Conservation (phyloP, 2,888 invertebrate species). For the Eristalinus aeneus region DNA sequence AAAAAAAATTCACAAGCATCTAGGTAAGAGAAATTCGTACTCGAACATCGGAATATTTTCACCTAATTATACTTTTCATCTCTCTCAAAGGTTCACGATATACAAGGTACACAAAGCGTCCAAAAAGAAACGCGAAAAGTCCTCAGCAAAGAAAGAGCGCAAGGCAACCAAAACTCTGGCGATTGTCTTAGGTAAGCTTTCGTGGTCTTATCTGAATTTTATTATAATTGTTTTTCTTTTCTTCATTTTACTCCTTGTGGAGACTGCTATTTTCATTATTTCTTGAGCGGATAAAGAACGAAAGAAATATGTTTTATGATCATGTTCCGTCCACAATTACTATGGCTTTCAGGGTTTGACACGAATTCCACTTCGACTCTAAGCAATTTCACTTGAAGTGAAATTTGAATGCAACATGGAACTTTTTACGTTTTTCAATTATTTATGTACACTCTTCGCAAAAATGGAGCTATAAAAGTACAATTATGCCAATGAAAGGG, state of each 20-base stretch:
- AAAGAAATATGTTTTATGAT: slow-evolving; percentile 15
- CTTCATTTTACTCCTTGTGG: neutral
- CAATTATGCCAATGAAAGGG: slow-evolving; percentile 37
- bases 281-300: neutral
- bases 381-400: slow-evolving; percentile 35
- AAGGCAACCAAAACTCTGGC: slow-evolving; percentile 99
- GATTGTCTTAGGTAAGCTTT: slow-evolving; percentile 94
- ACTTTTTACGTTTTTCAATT: slow-evolving; percentile 42
- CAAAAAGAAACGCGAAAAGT: slow-evolving; percentile 96
- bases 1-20: slow-evolving; percentile 81
- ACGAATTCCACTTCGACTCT: slow-evolving; percentile 8
- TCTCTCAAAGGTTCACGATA: slow-evolving; percentile 87
- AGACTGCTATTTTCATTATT: slow-evolving; percentile 19
- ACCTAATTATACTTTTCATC: neutral
- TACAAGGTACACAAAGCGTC: slow-evolving; percentile 97
- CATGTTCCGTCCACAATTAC: slow-evolving; percentile 15
- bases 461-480: slow-evolving; percentile 29
- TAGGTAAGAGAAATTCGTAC: slow-evolving; percentile 75
- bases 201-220: neutral
- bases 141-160: slow-evolving; percentile 95
- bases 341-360: slow-evolving; percentile 11
- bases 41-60: neutral
- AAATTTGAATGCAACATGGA: slow-evolving; percentile 40
- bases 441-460: slow-evolving; percentile 13
- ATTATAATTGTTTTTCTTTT: slow-evolving; percentile 16